These are phyloP conservation scores for Ptilodon capucinus DNA, from an alignment of 2,888 invertebrate genomes.

Conservation along the genomic window DNA sequence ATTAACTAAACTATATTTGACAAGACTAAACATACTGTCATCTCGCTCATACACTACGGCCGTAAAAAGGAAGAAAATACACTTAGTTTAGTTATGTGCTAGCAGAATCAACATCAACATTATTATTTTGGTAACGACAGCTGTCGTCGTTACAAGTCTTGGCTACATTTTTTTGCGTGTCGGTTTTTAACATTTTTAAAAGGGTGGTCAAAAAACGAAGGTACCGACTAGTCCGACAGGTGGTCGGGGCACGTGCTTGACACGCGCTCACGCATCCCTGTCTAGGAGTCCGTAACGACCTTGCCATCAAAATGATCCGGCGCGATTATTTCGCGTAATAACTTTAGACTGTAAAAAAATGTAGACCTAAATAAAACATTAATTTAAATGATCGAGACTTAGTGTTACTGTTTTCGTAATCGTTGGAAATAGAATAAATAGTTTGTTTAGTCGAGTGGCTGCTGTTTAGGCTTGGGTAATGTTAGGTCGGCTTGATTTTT, in stretches of 20 bases:
- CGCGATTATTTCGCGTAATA: constrained; percentile 11
- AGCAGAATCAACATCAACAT: too few species aligned
- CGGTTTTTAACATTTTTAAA: neutral
- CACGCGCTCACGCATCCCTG: constrained; percentile 14
- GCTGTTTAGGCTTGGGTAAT: constrained; percentile 23
- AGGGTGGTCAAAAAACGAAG: neutral
- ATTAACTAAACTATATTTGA: too few species aligned
- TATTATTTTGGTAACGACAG: too few species aligned
- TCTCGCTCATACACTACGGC: too few species aligned
- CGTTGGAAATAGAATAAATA: constrained; percentile 37
- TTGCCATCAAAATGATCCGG: constrained; percentile 13
- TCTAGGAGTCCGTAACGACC: constrained; percentile 30
- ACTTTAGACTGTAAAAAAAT: constrained; percentile 30
- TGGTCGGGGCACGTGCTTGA: constrained; percentile 22
- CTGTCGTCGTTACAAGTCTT: too few species aligned
- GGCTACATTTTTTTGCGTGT: neutral
- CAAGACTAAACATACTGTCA: too few species aligned
- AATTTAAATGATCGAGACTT: constrained; percentile 38
- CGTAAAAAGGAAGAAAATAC: too few species aligned
- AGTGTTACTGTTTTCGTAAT: constrained; percentile 26
- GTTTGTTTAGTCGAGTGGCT: constrained; percentile 30
- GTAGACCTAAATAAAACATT: constrained; percentile 40
- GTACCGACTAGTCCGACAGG: constrained; percentile 17
- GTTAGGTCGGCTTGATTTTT: constrained; percentile 22
- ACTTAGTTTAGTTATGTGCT: too few species aligned